Conservation (phyloP, 2,888 invertebrate genomes). For the Andrena fulva region DNA sequence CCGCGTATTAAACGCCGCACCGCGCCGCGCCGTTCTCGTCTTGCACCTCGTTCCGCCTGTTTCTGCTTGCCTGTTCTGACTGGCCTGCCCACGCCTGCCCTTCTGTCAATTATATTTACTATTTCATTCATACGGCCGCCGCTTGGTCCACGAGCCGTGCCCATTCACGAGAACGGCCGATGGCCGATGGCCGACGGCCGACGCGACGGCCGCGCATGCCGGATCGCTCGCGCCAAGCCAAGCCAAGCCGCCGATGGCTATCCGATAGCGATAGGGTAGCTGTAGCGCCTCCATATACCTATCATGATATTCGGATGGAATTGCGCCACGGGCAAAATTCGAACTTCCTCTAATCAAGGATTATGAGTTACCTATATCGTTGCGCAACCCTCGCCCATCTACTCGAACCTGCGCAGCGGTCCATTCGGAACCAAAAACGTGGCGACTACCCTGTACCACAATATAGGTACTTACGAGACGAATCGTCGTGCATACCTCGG, state of each 20-base stretch:
- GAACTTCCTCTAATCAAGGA: slow-evolving; percentile 60
- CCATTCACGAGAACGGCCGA: slow-evolving; percentile 77
- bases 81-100: slow-evolving; percentile 82
- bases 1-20: slow-evolving; percentile 65
- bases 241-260: slow-evolving; percentile 44
- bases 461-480: not conserved
- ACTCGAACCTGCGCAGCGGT: not conserved
- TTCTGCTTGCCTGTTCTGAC: slow-evolving; percentile 76
- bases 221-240: slow-evolving; percentile 66
- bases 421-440: not conserved
- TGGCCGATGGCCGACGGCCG: too few species aligned
- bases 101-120: slow-evolving; percentile 83
- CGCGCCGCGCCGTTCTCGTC: slow-evolving; percentile 67
- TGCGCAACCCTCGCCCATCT: slow-evolving; percentile 38
- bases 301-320: slow-evolving; percentile 46
- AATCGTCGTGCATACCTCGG: not conserved
- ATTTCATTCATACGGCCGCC: slow-evolving; percentile 80
- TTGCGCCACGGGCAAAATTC: slow-evolving; percentile 51
- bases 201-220: slow-evolving; percentile 69
- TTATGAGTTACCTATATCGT: slow-evolving; percentile 29
- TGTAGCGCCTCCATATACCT: slow-evolving; percentile 62
- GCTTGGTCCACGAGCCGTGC: slow-evolving; percentile 77
- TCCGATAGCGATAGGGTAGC: slow-evolving; percentile 66
- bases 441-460: not conserved
- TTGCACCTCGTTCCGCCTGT: slow-evolving; percentile 75